Evolutionary conservation across 2,113 vertebrate genomes (phyloP).

Genomic region (Charina bottae): DNA sequence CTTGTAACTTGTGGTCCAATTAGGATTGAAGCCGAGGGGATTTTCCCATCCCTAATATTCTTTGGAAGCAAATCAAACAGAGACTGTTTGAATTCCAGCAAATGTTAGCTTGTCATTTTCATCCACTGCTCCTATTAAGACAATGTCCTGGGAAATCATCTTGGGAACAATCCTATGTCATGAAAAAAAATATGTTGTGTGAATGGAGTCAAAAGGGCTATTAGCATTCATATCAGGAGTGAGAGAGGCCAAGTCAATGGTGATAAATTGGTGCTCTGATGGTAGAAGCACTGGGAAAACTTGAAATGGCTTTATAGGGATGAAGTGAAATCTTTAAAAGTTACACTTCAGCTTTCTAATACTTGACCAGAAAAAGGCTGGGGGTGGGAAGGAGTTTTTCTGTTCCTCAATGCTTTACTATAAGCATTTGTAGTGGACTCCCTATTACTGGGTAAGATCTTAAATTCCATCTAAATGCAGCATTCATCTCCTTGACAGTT

Average conservation of each 20-base stretch:
- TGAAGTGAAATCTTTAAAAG: conserved; percentile 42
- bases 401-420: conserved; percentile 58
- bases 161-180: neutral
- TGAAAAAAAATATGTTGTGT: neutral
- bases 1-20: neutral
- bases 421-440: conserved; percentile 62
- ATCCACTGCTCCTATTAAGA: neutral
- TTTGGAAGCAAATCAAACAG: neutral
- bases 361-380: conserved; percentile 15
- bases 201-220: neutral
- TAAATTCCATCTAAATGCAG: conserved; percentile 76
- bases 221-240: neutral
- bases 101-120: neutral
- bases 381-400: conserved; percentile 50
- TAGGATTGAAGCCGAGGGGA: neutral
- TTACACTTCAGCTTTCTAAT: conserved; percentile 42
- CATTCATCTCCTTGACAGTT: conserved; percentile 75
- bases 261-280: conserved; percentile 42
- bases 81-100: neutral
- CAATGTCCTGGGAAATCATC: neutral
- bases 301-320: conserved; percentile 46
- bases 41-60: neutral
- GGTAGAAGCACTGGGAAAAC: conserved; percentile 33
- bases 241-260: conserved; percentile 3
- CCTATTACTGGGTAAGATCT: conserved; percentile 66